These are phyloP conservation scores for Drosophila demipolita DNA, from an alignment of 2,888 invertebrate genomes.

Conservation along the genomic window DNA sequence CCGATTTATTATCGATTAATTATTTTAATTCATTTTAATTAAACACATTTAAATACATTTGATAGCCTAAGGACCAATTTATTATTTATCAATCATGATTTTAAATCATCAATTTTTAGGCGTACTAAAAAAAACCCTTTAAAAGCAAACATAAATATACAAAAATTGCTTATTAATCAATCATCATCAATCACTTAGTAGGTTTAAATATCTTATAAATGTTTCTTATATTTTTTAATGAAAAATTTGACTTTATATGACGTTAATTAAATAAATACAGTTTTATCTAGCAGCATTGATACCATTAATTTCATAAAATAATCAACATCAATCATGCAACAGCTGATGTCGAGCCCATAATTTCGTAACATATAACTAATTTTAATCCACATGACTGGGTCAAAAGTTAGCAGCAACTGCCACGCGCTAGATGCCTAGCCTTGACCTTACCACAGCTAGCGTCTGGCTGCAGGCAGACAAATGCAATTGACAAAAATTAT, in stretches of 20 bases:
- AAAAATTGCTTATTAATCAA: not conserved
- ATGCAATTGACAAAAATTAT: constrained; percentile 12
- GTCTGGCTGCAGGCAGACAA: constrained; percentile 11
- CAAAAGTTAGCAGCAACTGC: constrained; percentile 2
- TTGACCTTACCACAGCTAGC: constrained; percentile 58
- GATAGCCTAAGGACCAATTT: not conserved
- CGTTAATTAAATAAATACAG: not conserved
- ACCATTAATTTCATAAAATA: not conserved
- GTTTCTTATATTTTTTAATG: not conserved
- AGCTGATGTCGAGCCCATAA: not conserved
- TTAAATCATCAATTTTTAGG: not conserved
- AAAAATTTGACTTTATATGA: not conserved
- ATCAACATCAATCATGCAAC: not conserved
- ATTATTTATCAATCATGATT: not conserved
- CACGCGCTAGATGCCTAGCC: constrained; percentile 35
- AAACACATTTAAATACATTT: not conserved
- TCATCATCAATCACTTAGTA: not conserved
- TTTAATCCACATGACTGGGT: constrained; percentile 19
- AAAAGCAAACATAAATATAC: not conserved
- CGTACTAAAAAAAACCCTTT: not conserved
- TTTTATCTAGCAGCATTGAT: not conserved
- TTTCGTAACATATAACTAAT: not conserved
- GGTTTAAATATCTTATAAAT: not conserved
- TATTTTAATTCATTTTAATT: not conserved
- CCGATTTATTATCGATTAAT: not conserved